Base-by-base conservation (phyloP, 2,888 invertebrate species). In the Cantharis flavilabris region DNA sequence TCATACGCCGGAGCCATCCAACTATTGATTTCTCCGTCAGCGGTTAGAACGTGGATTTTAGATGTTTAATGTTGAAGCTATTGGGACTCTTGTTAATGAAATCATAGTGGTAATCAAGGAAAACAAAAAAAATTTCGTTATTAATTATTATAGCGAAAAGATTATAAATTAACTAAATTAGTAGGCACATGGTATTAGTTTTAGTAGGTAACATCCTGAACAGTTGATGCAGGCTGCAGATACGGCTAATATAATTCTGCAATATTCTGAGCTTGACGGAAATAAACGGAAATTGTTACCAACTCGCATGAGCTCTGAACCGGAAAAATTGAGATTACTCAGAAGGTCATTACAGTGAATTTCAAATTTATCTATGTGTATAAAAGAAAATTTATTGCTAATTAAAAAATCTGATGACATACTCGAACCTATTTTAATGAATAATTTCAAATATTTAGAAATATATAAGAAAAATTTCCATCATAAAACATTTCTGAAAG, bases 11-110 rank as follows among this genome's bases (percentile, higher is more conserved):
- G 78, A 80, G 81, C 80, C 80, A 79, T 80, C 81, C 81, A 72
- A 79, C 81, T 82, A 82, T 82, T 82, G 82, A 82, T 82, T 81
- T 82, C 81, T 77, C 18, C 65, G 75, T 77, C 77, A 75, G 72
- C 70, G 75, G 80, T 78, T 79, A 71, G 71, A 78, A 79, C 79
- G 72, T 77, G 73, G 75, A 76, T 72, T 77, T 76, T 49, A 71
- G 76, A 62, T 71, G 71, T 77, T 77, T 77, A 30, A 62, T 71
- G 30, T 74, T 72, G 71, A 69, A 76, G 75, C 76, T 79, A 78
- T 78, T 75, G 79, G 72, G 69, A 72, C 73, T 65, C 14, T 62
- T 67, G 70, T 69, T 73, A 73, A 76, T 72, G 72, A 69, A 72
- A 72, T 76, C 70, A 23, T 76, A 64, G 63, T 49, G 7, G 7